phyloP scores from a whole-genome alignment of 64 coral and sea anemone genomes.

The Montipora foliosa region DNA sequence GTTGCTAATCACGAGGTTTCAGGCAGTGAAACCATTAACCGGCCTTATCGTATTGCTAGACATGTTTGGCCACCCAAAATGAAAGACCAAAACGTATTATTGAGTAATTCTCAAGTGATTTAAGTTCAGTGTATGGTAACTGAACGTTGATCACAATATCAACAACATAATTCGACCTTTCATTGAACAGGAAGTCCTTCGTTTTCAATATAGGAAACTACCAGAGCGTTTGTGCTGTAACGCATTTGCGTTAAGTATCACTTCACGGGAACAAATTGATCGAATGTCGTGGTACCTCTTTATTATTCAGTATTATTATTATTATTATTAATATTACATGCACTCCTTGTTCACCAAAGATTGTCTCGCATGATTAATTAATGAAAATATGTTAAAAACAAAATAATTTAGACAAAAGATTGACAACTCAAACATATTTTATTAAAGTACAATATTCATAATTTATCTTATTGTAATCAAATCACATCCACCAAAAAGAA shows the following conservation, averaged over 20 bases:
- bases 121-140: not conserved
- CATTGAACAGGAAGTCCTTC: not conserved
- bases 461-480: not conserved
- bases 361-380: not conserved
- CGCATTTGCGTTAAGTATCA: not conserved
- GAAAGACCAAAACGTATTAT: not conserved
- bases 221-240: not conserved
- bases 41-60: not conserved
- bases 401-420: conserved; percentile 8
- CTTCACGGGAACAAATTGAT: not conserved
- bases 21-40: not conserved
- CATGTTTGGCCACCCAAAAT: not conserved
- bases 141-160: not conserved
- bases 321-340: not conserved
- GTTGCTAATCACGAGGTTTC: conserved; percentile 6
- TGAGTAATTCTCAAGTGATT: conserved; percentile 7
- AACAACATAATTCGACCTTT: not conserved
- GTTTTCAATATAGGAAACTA: not conserved
- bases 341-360: not conserved
- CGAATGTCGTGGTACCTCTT: not conserved
- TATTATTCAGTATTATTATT: too few relatives aligned
- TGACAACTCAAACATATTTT: not conserved
- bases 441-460: not conserved
- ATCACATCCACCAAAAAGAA: not conserved
- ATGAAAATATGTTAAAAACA: not conserved